Evolutionary conservation across 2,888 invertebrate genomes (phyloP).

Genomic region (Oegoconia quadripuncta): DNA sequence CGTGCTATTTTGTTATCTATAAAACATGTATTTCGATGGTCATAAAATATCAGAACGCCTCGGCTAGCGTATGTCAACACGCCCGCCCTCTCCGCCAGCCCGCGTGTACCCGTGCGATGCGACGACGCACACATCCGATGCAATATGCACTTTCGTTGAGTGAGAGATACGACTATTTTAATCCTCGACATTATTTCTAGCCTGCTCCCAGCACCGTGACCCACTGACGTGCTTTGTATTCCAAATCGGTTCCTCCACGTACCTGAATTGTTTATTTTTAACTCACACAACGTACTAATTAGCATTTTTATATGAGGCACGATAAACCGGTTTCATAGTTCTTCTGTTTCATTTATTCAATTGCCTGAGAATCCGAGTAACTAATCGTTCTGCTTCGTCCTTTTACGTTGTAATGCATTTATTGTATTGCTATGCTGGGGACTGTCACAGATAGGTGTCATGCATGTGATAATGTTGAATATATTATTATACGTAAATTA

Average conservation of each 20-base stretch:
- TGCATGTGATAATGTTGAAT: too few relatives aligned
- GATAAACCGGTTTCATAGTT: constrained; percentile 11
- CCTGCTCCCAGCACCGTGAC: constrained; percentile 59
- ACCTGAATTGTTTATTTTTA: constrained; percentile 46
- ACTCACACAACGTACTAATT: constrained; percentile 10
- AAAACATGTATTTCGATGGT: constrained; percentile 1
- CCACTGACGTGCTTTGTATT: constrained; percentile 61
- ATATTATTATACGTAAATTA: too few relatives aligned
- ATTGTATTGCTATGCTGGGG: too few relatives aligned
- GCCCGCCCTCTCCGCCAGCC: neutral
- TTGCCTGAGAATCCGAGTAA: neutral
- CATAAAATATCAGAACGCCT: neutral
- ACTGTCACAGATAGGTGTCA: too few relatives aligned
- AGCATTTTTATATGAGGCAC: constrained; percentile 10
- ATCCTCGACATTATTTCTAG: constrained; percentile 57
- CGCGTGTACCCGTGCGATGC: too few relatives aligned
- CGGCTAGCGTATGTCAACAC: constrained; percentile 1
- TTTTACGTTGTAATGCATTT: neutral
- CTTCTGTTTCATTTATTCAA: constrained; percentile 6
- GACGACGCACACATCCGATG: constrained; percentile 5
- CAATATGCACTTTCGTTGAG: constrained; percentile 38
- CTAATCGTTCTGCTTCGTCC: neutral
- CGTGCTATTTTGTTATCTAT: neutral
- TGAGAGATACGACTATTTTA: constrained; percentile 45
- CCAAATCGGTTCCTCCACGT: constrained; percentile 40